A percentile compares a stretch with the other conserved stretches of the same genome.
Evolutionary conservation across 2,888 invertebrate genomes (phyloP).

Genomic region (Sminthurides aquaticus): DNA sequence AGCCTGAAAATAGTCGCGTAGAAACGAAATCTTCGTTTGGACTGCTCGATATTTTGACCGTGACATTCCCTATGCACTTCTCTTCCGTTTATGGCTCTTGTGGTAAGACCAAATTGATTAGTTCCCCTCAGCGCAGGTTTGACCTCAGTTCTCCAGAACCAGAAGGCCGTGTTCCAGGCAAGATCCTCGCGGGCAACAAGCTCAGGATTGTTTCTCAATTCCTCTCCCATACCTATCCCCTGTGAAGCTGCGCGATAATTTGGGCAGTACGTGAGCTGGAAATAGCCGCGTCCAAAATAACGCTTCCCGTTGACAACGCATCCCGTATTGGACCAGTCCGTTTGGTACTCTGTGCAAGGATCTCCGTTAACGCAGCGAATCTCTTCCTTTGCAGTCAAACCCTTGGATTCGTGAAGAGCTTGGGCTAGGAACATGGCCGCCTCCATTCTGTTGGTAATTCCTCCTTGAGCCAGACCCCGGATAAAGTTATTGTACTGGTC

Average conservation of each 20-base stretch:
- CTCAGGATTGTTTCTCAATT: slow-evolving; percentile 16
- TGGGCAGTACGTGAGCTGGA: slow-evolving; percentile 13
- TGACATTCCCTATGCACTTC: too few species aligned
- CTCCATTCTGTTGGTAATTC: neutral
- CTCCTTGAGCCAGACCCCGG: slow-evolving; percentile 1
- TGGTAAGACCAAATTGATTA: too few species aligned
- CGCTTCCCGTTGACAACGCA: neutral
- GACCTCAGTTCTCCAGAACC: slow-evolving; percentile 22
- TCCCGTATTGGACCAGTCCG: neutral
- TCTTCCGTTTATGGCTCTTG: too few species aligned
- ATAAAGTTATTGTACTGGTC: neutral
- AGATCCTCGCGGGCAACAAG: slow-evolving; percentile 5
- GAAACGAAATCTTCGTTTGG: too few species aligned
- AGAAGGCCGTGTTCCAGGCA: slow-evolving; percentile 1
- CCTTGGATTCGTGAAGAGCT: slow-evolving; percentile 5
- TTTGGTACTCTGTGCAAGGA: neutral
- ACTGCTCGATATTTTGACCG: too few species aligned
- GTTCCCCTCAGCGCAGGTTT: neutral
- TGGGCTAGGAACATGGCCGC: slow-evolving; percentile 17
- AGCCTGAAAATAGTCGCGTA: too few species aligned
- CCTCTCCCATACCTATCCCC: slow-evolving; percentile 12
- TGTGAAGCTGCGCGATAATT: slow-evolving; percentile 17
- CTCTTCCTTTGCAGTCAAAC: slow-evolving; percentile 8
- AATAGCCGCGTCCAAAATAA: slow-evolving; percentile 18
- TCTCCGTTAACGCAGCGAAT: neutral